Conservation (phyloP, 2,113 vertebrate species). For the Tragelaphus buxtoni region DNA sequence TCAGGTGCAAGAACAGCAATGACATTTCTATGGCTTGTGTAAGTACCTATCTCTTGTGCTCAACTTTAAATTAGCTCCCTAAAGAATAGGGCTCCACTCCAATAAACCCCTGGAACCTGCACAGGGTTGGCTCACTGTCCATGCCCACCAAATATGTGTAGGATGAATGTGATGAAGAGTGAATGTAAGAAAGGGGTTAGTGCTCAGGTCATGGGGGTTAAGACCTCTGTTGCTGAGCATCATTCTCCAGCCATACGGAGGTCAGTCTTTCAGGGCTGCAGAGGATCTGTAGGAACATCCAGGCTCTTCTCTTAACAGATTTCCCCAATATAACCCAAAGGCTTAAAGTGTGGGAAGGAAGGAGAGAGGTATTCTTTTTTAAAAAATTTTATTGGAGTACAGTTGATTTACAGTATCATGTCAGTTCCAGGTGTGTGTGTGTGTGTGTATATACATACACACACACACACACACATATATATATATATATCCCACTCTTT, state of each 20-base stretch:
- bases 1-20: background rate
- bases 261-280: background rate
- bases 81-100: background rate
- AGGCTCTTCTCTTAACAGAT: background rate
- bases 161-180: background rate
- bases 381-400: background rate
- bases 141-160: rapidly evolving
- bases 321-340: background rate
- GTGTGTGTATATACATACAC: rapidly evolving
- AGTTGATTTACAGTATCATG: background rate
- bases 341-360: background rate
- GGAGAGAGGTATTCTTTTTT: background rate
- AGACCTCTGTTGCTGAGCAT: background rate
- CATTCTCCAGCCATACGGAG: background rate
- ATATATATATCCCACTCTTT: background rate
- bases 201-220: background rate
- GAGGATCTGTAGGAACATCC: background rate
- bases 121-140: background rate
- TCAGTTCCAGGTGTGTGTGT: background rate
- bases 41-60: background rate
- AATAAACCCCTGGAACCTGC: background rate
- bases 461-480: no score
- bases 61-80: background rate
- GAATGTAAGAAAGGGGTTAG: background rate
- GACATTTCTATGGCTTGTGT: background rate